A percentile compares a stretch with the other conserved stretches of the same genome.
Conservation (phyloP, 35 echinoderm and acorn worm species). For the Heliocidaris erythrogramma region DNA sequence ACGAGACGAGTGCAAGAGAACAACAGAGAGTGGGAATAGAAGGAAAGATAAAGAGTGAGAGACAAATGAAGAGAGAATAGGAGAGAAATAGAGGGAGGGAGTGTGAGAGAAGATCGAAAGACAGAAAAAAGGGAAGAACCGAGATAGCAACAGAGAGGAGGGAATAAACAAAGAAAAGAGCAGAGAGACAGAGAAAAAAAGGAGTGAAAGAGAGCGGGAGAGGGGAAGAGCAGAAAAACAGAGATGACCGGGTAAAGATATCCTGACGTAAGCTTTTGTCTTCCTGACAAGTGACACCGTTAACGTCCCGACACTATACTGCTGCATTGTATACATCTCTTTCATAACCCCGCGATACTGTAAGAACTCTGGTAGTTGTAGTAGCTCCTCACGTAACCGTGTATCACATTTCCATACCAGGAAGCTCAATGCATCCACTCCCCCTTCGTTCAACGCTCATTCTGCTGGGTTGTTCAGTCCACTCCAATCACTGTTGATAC, state of each 20-base stretch:
- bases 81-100: too few relatives aligned
- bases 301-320: not conserved
- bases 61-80: too few relatives aligned
- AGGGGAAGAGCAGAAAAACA: not conserved
- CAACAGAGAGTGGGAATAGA: too few relatives aligned
- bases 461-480: not conserved
- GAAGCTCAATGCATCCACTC: not conserved
- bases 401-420: not conserved
- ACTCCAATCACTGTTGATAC: not conserved
- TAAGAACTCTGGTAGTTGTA: not conserved
- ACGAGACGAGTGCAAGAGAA: too few relatives aligned
- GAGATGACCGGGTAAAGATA: not conserved
- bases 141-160: too few relatives aligned
- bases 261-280: slow-evolving; percentile 7
- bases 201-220: not conserved
- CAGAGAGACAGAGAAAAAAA: not conserved
- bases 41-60: too few relatives aligned
- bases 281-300: not conserved
- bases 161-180: too few relatives aligned
- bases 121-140: too few relatives aligned
- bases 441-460: not conserved
- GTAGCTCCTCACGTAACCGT: not conserved
- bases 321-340: not conserved
- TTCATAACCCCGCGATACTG: not conserved
- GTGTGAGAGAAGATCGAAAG: too few relatives aligned